Base-by-base conservation (phyloP, 2,797 vertebrate species). In the Notolepis coatsorum region DNA sequence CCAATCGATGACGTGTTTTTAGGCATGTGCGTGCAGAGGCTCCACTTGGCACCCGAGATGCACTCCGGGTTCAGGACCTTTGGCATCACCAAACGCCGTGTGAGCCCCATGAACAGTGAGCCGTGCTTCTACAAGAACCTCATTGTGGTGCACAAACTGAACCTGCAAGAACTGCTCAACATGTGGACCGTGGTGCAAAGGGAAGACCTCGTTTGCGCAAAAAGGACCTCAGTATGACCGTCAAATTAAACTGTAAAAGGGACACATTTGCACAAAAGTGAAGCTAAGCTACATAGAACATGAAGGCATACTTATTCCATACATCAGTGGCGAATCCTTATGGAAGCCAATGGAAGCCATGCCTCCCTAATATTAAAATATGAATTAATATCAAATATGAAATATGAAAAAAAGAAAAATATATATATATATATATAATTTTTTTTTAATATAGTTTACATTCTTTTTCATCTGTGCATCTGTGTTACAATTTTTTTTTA, bases 1-100 rank as follows among this genome's bases (percentile, higher is more conserved):
- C 92, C 92, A 23, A 93, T 93, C 15, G 92, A 93, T 10, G 91
- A 94, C 4, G 92, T 93, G 23, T 93, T 90, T 76, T 55, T 94
- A 75, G 92, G 92, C 38, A 91, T 92, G 90, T 92, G 92, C 61
- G 83, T 93, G 23, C 48, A 72, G 33, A 73, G 12, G n/a, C 37
- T 82, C 3, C 79, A 86, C 0, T 71, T 90, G 17, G 12, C 50
- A 7, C 92, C 92, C 0, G 61, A 90, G 48, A 39, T 75, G 0
- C 92, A 94, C 53, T 43, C 63, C 0, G 92, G 88, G 0, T 81
- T 94, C 54, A 85, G 80, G 69, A 92, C 90, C 0, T 87, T 79
- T 0, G 91, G 93, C 2, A 37, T 92, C 3, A 61, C 21, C 1
- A 69, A 69, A 23, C 84, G 82, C 12, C 78, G 79, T 0, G 15